Conservation (phyloP, 2,888 invertebrate genomes). For the Harpalus rufipes region DNA sequence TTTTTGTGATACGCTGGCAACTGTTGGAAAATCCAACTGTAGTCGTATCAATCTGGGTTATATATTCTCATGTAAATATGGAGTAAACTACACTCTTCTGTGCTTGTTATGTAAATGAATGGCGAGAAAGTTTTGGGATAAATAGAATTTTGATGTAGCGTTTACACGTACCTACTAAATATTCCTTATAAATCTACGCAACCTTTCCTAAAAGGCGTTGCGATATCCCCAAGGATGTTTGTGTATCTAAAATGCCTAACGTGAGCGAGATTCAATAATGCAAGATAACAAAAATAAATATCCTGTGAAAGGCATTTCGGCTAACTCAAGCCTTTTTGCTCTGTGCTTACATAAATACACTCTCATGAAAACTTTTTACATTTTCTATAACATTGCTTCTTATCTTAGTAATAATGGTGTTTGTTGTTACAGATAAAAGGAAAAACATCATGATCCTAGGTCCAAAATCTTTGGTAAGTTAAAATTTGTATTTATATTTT, state of each 20-base stretch:
- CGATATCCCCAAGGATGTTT: slow-evolving; percentile 20
- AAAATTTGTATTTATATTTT: too few species aligned
- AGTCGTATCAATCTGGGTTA: background rate
- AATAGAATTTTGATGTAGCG: slow-evolving; percentile 35
- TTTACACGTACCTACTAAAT: slow-evolving; percentile 6
- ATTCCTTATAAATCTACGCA: slow-evolving; percentile 10
- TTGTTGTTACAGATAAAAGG: too few species aligned
- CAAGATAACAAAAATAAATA: slow-evolving; percentile 21
- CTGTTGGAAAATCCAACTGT: background rate
- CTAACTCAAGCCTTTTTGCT: background rate
- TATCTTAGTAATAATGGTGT: too few species aligned
- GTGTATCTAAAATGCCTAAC: slow-evolving; percentile 23
- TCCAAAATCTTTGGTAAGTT: too few species aligned
- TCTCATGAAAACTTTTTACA: background rate
- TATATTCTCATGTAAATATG: slow-evolving; percentile 9
- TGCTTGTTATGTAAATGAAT: slow-evolving; percentile 27
- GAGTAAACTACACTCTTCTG: background rate
- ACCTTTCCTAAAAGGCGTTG: slow-evolving; percentile 3
- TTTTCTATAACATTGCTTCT: background rate
- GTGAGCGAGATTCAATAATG: slow-evolving; percentile 22
- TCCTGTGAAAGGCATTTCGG: background rate
- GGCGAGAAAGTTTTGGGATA: slow-evolving; percentile 16
- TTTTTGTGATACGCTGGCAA: background rate
- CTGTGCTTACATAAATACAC: background rate
- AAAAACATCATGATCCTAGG: too few species aligned